A percentile compares a stretch with the other conserved stretches of the same genome.
Conservation (phyloP, 2,797 vertebrate genomes). For the Spea hammondii region DNA sequence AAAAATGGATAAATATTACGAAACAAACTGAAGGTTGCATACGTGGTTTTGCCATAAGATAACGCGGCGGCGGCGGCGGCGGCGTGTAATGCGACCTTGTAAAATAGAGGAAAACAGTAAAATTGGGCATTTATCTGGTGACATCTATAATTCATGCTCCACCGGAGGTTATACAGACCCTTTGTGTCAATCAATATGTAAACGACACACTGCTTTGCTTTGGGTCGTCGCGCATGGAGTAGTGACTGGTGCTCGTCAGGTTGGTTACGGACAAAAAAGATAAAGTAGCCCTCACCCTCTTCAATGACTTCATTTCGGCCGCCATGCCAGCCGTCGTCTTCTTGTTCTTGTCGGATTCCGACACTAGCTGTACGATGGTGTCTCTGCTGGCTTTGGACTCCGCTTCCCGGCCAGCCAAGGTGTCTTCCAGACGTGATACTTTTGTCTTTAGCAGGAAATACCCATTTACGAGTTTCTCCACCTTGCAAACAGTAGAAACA, state of each 20-base stretch:
- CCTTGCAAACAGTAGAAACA: slow-evolving; percentile 20
- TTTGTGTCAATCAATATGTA: slow-evolving; percentile 24
- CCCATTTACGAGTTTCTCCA: slow-evolving; percentile 42
- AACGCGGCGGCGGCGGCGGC: slow-evolving; percentile 4
- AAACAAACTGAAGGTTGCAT: slow-evolving; percentile 35
- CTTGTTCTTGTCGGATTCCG: slow-evolving; percentile 50
- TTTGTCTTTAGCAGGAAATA: slow-evolving; percentile 38
- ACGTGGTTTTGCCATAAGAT: slow-evolving; percentile 16
- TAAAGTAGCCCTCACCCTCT: slow-evolving; percentile 33
- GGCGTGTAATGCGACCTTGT: slow-evolving; percentile 34
- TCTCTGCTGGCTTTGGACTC: slow-evolving; percentile 53
- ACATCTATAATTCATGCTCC: slow-evolving; percentile 16
- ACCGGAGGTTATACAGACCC: slow-evolving; percentile 42
- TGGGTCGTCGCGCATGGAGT: background rate
- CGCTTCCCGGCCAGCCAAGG: slow-evolving; percentile 51
- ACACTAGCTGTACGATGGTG: slow-evolving; percentile 47
- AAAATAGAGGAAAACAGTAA: slow-evolving; percentile 27
- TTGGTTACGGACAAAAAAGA: background rate
- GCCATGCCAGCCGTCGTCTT: slow-evolving; percentile 20
- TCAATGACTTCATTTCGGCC: slow-evolving; percentile 34
- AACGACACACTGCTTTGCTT: slow-evolving; percentile 8
- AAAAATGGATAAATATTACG: background rate
- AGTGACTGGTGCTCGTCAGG: slow-evolving; percentile 19
- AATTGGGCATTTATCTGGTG: slow-evolving; percentile 29
- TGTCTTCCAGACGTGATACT: slow-evolving; percentile 43